phyloP scores from a whole-genome alignment of 2,113 vertebrate genomes.

The Elaphurus davidianus region DNA sequence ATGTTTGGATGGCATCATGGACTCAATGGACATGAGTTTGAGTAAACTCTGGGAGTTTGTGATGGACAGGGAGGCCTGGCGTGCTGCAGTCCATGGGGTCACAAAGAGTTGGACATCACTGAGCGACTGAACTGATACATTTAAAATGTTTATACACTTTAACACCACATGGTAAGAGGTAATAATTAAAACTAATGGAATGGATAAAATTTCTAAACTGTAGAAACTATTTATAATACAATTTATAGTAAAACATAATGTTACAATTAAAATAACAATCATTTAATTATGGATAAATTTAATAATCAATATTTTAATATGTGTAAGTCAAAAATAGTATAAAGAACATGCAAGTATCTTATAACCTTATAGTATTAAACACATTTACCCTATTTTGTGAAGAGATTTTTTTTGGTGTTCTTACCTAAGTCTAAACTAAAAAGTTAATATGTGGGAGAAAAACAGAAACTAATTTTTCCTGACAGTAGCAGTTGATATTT shows the following conservation, averaged over 20 bases:
- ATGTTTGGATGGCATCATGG: not conserved
- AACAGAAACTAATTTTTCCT: not conserved
- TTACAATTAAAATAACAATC: not conserved
- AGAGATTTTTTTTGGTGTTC: not conserved
- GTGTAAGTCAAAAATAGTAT: not conserved
- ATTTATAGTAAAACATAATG: not conserved
- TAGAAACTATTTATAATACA: not conserved
- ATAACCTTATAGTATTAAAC: not conserved
- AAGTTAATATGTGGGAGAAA: not conserved
- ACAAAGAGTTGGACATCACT: not conserved
- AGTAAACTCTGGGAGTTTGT: not conserved
- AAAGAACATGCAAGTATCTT: not conserved
- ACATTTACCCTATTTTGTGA: not conserved
- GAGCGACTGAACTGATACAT: not conserved
- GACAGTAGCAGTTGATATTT: not conserved
- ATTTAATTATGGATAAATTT: not conserved
- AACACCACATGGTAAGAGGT: not conserved
- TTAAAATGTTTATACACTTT: not conserved
- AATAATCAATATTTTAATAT: not conserved
- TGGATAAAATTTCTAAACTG: not conserved
- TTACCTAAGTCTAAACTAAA: not conserved
- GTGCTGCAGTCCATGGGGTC: not conserved
- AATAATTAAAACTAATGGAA: not conserved
- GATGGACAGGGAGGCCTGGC: not conserved
- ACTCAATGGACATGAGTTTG: not conserved